These are phyloP conservation scores for Hassar affinis DNA, from an alignment of 2,113 vertebrate genomes.

Conservation along the genomic window DNA sequence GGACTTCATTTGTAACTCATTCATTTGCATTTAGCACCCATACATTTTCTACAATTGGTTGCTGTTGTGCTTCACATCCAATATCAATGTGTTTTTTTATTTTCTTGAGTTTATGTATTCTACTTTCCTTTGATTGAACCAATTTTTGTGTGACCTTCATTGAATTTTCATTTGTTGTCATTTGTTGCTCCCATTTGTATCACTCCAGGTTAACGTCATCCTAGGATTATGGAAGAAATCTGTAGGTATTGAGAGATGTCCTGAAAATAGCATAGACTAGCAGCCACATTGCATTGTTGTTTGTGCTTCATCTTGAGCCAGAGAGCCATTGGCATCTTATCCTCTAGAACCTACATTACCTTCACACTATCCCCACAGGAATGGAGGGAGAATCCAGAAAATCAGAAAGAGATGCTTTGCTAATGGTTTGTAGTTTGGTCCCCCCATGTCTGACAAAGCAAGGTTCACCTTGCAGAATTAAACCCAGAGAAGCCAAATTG, in stretches of 20 bases:
- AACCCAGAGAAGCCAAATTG: not conserved
- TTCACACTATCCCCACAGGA: not conserved
- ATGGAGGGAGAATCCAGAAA: not conserved
- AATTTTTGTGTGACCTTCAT: not conserved
- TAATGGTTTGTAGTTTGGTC: not conserved
- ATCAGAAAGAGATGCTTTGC: not conserved
- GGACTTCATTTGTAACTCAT: no score
- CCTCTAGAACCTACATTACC: not conserved
- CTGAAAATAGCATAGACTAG: not conserved
- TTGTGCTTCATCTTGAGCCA: not conserved
- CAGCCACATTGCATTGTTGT: not conserved
- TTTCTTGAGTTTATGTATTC: not conserved
- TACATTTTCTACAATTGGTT: no score
- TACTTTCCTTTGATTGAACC: not conserved
- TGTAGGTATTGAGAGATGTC: not conserved
- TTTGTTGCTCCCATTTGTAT: not conserved
- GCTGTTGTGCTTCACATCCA: no score
- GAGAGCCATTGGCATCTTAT: not conserved
- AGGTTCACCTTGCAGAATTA: not conserved
- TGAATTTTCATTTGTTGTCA: not conserved
- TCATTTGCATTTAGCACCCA: no score
- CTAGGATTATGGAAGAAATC: not conserved
- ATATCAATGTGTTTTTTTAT: not conserved
- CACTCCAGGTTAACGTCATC: not conserved
- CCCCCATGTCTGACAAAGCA: not conserved